Conservation (phyloP, 2,113 vertebrate genomes). For the Anthoscopus minutus region DNA sequence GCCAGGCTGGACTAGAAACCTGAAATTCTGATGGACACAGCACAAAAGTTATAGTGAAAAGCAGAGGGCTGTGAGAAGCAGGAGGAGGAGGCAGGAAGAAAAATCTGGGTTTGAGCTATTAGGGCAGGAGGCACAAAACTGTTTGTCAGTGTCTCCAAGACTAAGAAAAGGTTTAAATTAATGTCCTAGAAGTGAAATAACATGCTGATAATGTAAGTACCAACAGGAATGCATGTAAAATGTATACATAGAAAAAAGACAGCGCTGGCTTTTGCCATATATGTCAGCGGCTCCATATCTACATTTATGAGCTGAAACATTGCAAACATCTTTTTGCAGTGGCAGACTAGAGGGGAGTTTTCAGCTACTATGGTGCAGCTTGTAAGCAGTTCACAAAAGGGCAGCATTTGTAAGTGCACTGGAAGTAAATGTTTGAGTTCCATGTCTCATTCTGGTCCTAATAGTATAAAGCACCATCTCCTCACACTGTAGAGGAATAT, state of each 20-base stretch:
- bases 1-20: not conserved
- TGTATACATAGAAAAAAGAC: not conserved
- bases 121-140: not conserved
- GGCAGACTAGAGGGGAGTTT: not conserved
- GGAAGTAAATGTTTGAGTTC: not conserved
- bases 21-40: not conserved
- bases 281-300: not conserved
- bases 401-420: not conserved
- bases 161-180: not conserved
- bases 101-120: not conserved
- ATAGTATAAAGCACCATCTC: not conserved
- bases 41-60: not conserved
- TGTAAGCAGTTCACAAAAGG: not conserved
- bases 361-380: not conserved
- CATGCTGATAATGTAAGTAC: not conserved
- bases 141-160: not conserved
- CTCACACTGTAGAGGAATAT: not conserved
- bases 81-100: not conserved
- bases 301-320: not conserved
- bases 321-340: not conserved
- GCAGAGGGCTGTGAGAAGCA: not conserved
- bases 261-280: not conserved
- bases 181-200: not conserved
- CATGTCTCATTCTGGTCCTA: not conserved
- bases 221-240: not conserved